phyloP scores from a whole-genome alignment of 2,888 invertebrate genomes.

The Tinea trinotella region DNA sequence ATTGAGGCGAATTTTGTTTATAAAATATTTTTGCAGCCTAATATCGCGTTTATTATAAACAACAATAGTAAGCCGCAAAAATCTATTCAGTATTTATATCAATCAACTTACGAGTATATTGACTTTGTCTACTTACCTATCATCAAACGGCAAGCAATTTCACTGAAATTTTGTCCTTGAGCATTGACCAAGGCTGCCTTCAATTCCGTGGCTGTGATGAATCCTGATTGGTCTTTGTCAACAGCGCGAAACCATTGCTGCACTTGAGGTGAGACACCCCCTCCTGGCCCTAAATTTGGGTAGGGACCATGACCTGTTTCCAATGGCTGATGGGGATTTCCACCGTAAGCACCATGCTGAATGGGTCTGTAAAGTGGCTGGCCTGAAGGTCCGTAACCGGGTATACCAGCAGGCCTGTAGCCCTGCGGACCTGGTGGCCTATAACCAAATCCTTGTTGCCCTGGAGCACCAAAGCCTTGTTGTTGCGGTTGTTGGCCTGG shows the following conservation, averaged over 20 bases:
- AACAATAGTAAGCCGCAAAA: too few relatives aligned
- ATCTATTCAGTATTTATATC: too few relatives aligned
- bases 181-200: constrained; percentile 88
- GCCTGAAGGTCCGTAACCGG: constrained; percentile 30
- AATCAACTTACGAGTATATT: too few relatives aligned
- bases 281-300: constrained; percentile 62
- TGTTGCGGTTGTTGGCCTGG: constrained; percentile 20
- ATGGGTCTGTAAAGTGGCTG: constrained; percentile 24
- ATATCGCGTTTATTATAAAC: neutral
- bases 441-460: constrained; percentile 19
- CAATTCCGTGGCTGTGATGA: constrained; percentile 83
- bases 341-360: constrained; percentile 14
- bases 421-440: constrained; percentile 27
- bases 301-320: constrained; percentile 65
- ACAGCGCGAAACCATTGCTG: constrained; percentile 89
- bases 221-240: constrained; percentile 87
- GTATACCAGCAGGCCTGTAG: constrained; percentile 30
- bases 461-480: constrained; percentile 29
- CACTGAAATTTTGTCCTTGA: constrained; percentile 87
- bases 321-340: constrained; percentile 28
- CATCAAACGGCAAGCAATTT: constrained; percentile 88
- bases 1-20: too few relatives aligned
- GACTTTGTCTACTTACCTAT: too few relatives aligned
- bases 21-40: too few relatives aligned
- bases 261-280: constrained; percentile 78